phyloP scores from a whole-genome alignment of 2,113 vertebrate genomes.

The Brachionichthys hirsutus region DNA sequence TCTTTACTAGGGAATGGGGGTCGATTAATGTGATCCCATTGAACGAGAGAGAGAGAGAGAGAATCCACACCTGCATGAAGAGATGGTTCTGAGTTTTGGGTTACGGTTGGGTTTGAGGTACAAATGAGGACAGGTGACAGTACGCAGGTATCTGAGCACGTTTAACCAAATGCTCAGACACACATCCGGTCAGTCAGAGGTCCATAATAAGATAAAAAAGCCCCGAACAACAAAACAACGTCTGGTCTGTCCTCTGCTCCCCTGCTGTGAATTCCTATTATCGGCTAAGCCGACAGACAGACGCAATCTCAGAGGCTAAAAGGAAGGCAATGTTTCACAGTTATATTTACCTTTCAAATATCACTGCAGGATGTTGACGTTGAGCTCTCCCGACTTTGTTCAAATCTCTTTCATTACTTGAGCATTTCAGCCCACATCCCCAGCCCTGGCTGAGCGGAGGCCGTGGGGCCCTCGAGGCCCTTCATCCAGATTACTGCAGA shows the following conservation, averaged over 20 bases:
- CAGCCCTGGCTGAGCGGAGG: conserved; percentile 29
- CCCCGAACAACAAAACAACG: conserved; percentile 6
- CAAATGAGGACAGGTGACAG: too few relatives aligned
- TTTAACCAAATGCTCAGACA: too few relatives aligned
- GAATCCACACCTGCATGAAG: too few relatives aligned
- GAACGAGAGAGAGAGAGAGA: too few relatives aligned
- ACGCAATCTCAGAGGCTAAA: conserved; percentile 45
- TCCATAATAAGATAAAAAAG: too few relatives aligned
- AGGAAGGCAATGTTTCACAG: conserved; percentile 46
- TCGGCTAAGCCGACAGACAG: conserved; percentile 62
- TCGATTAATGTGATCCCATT: too few relatives aligned
- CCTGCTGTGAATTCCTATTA: conserved; percentile 54
- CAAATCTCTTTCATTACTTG: conserved; percentile 70
- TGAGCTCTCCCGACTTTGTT: conserved; percentile 41
- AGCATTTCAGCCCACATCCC: conserved; percentile 49
- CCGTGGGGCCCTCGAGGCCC: conserved; percentile 30
- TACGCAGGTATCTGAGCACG: too few relatives aligned
- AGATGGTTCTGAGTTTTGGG: too few relatives aligned
- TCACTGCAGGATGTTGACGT: conserved; percentile 47
- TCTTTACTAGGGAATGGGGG: too few relatives aligned
- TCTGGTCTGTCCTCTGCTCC: conserved; percentile 23
- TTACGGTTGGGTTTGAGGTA: too few relatives aligned
- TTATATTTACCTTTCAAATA: conserved; percentile 48
- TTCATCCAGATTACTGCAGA: conserved; percentile 55
- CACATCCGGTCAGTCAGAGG: too few relatives aligned